Percentiles rank a stretch among this genome's conserved stretches.
Evolutionary conservation across 1,140 invertebrate genomes (phyloP).

Genomic region (Drosophila teissieri): DNA sequence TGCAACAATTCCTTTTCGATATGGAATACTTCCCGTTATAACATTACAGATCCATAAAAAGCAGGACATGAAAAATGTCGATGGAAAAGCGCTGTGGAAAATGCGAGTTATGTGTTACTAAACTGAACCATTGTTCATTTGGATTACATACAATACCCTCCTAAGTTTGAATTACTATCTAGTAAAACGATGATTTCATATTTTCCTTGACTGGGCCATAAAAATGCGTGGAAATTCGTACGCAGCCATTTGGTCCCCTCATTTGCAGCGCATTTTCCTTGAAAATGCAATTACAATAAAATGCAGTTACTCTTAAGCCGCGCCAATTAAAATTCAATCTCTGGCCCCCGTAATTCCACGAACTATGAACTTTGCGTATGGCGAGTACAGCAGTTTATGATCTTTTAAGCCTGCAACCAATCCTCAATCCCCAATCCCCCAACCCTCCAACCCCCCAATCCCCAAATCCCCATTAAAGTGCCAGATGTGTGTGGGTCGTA

Average conservation of each 20-base stretch:
- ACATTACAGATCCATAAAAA: neutral
- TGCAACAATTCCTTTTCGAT: constrained; percentile 35
- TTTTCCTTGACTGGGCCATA: no score
- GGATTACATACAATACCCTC: no score
- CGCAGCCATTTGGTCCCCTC: neutral
- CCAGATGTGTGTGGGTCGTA: constrained; percentile 37
- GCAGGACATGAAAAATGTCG: neutral
- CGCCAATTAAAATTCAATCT: constrained; percentile 25
- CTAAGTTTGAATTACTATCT: no score
- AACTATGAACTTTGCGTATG: constrained; percentile 17
- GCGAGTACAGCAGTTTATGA: constrained; percentile 14
- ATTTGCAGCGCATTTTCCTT: neutral
- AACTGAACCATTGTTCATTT: no score
- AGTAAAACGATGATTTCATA: no score
- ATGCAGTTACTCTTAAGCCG: constrained; percentile 3
- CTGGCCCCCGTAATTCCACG: constrained; percentile 13
- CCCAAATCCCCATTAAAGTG: constrained; percentile 5
- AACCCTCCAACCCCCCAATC: neutral
- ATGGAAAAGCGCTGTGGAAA: no score
- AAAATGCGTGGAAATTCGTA: no score
- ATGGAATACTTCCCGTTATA: constrained; percentile 53
- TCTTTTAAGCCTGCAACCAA: constrained; percentile 27
- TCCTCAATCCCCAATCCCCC: no score
- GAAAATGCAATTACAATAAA: neutral
- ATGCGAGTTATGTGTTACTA: no score